A percentile compares a stretch with the other conserved stretches of the same genome.
Evolutionary conservation across 2,888 invertebrate genomes (phyloP).

Genomic region (Amblyjoppa proteus): DNA sequence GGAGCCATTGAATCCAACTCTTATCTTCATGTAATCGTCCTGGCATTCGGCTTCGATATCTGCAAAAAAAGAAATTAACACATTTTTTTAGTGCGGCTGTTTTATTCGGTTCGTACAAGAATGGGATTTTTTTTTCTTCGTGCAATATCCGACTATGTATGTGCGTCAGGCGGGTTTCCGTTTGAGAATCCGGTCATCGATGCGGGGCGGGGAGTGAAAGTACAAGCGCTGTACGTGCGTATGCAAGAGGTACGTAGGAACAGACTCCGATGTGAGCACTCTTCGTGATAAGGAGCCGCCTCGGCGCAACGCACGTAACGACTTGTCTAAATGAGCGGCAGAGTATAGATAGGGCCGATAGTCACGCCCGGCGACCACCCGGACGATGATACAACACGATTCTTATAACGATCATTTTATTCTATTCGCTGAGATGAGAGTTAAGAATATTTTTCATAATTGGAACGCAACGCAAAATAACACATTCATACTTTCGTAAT

Average conservation of each 20-base stretch:
- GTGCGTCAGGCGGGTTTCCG: slow-evolving; percentile 59
- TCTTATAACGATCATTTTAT: slow-evolving; percentile 74
- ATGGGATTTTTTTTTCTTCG: slow-evolving; percentile 20
- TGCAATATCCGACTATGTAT: slow-evolving; percentile 63
- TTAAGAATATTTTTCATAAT: slow-evolving; percentile 32
- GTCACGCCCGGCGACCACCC: slow-evolving; percentile 79
- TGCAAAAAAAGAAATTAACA: slow-evolving; percentile 83
- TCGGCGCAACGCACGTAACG: slow-evolving; percentile 73
- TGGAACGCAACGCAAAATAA: neutral
- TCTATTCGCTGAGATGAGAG: slow-evolving; percentile 38
- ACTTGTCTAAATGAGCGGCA: slow-evolving; percentile 75
- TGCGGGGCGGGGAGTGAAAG: slow-evolving; percentile 80
- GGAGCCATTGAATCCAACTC: slow-evolving; percentile 96
- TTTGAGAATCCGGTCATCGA: slow-evolving; percentile 80
- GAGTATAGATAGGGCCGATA: slow-evolving; percentile 79
- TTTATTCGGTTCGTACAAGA: no score
- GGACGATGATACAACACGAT: slow-evolving; percentile 81
- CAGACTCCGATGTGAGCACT: slow-evolving; percentile 51
- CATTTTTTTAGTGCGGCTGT: neutral
- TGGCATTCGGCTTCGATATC: slow-evolving; percentile 98
- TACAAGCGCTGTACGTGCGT: slow-evolving; percentile 60
- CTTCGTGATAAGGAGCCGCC: slow-evolving; percentile 73
- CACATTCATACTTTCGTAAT: slow-evolving; percentile 6
- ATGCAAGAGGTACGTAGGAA: slow-evolving; percentile 19
- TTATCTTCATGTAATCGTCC: slow-evolving; percentile 97